Evolutionary conservation across 2,888 invertebrate genomes (phyloP).

Genomic region (Sipha maydis): DNA sequence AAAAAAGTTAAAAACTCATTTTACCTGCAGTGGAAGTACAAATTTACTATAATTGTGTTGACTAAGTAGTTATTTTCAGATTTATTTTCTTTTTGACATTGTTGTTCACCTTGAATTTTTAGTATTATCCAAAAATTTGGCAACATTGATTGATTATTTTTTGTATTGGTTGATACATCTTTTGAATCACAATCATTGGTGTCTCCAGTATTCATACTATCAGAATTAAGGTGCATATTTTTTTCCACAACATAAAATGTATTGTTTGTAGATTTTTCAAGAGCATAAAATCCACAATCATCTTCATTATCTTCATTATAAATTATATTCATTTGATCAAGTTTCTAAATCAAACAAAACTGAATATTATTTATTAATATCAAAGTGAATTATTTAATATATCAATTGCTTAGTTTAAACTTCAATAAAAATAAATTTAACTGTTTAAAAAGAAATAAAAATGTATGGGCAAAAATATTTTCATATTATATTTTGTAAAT

Average conservation of each 20-base stretch:
- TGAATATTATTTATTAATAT: neutral
- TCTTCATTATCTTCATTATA: neutral
- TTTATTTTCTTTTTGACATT: constrained; percentile 18
- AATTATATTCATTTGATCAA: constrained; percentile 37
- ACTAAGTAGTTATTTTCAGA: neutral
- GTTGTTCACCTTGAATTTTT: constrained; percentile 71
- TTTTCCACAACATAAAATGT: constrained; percentile 50
- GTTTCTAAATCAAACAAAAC: constrained; percentile 40
- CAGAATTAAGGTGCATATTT: neutral
- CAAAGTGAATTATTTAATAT: no score
- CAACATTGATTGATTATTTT: constrained; percentile 68
- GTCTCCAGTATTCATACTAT: neutral
- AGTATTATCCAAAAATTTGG: constrained; percentile 80
- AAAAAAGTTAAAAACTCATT: neutral
- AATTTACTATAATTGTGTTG: constrained; percentile 68
- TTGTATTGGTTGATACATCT: neutral
- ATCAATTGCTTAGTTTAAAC: no score
- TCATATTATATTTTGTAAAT: no score
- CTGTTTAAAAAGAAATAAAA: no score
- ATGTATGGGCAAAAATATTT: no score
- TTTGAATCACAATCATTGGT: neutral
- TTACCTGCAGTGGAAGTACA: constrained; percentile 78
- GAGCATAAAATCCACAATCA: constrained; percentile 3
- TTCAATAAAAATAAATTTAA: no score
- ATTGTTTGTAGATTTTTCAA: constrained; percentile 35